These are phyloP conservation scores for Peromyscus leucopus DNA, from an alignment of 2,113 vertebrate genomes.

Conservation along the genomic window DNA sequence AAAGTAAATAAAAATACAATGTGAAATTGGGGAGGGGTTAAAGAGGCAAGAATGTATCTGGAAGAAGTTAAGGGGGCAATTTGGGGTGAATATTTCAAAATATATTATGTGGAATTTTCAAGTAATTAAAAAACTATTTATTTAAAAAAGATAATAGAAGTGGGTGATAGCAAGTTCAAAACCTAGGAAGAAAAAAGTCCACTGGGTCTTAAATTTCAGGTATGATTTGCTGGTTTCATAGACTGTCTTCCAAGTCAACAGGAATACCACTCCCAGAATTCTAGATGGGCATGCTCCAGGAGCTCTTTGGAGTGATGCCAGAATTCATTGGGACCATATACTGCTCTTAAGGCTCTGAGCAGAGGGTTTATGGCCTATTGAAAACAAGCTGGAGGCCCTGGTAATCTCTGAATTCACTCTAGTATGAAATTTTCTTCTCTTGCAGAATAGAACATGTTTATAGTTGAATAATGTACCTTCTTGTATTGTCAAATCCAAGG, in stretches of 20 bases:
- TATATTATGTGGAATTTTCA: background rate
- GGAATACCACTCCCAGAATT: background rate
- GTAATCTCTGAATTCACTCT: background rate
- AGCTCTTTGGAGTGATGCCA: too few species aligned
- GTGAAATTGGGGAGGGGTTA: background rate
- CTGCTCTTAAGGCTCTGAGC: background rate
- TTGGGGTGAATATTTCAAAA: background rate
- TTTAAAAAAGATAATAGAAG: background rate
- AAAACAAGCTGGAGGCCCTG: background rate
- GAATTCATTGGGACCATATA: too few species aligned
- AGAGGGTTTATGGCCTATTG: background rate
- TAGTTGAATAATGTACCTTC: background rate
- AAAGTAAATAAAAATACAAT: background rate
- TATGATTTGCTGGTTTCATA: too few species aligned
- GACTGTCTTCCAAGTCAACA: background rate
- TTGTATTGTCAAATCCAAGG: background rate
- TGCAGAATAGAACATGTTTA: background rate
- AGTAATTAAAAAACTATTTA: background rate
- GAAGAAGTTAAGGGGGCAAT: background rate
- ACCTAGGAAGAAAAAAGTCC: background rate
- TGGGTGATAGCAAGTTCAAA: background rate
- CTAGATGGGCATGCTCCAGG: background rate
- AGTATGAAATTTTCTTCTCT: background rate
- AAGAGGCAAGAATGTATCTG: background rate
- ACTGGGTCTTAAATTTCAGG: background rate